Evolutionary conservation across 2,113 vertebrate species (phyloP).

Genomic region (Phylloscopus trochilus): DNA sequence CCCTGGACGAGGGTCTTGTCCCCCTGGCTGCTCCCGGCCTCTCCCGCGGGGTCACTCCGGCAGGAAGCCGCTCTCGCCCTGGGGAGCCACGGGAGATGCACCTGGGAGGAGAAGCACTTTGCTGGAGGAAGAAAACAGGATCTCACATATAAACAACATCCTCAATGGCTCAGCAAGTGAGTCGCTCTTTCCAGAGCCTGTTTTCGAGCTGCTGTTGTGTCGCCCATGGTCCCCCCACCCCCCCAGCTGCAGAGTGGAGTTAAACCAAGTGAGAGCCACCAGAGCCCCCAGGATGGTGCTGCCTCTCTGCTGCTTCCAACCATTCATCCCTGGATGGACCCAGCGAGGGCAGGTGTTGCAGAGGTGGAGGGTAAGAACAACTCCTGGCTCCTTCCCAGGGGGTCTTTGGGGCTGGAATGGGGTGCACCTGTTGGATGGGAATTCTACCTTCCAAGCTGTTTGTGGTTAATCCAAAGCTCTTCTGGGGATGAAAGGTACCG

Average conservation of each 20-base stretch:
- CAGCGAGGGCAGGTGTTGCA: background rate
- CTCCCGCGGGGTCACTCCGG: fast-evolving
- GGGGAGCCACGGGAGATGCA: conserved; percentile 66
- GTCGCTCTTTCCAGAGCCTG: conserved; percentile 60
- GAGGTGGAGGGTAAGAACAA: background rate
- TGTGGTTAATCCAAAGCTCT: background rate
- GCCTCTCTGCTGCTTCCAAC: background rate
- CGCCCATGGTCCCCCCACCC: background rate
- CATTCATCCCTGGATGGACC: background rate
- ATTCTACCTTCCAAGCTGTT: background rate
- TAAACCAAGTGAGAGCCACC: conserved; percentile 6
- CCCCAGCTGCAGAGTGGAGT: background rate
- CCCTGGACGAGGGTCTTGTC: fast-evolving
- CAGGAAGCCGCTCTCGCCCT: conserved; percentile 61
- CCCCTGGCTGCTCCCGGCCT: background rate
- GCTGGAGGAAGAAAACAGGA: conserved; percentile 81
- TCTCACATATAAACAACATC: conserved; percentile 80
- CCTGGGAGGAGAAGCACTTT: conserved; percentile 70
- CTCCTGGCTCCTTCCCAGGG: background rate
- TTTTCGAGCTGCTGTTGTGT: conserved; percentile 44
- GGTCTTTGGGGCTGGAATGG: background rate
- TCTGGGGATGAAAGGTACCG: background rate
- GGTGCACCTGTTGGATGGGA: background rate
- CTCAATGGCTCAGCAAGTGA: conserved; percentile 61
- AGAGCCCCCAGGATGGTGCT: background rate